phyloP scores from a whole-genome alignment of 2,797 vertebrate species.

The Thamnophis elegans region DNA sequence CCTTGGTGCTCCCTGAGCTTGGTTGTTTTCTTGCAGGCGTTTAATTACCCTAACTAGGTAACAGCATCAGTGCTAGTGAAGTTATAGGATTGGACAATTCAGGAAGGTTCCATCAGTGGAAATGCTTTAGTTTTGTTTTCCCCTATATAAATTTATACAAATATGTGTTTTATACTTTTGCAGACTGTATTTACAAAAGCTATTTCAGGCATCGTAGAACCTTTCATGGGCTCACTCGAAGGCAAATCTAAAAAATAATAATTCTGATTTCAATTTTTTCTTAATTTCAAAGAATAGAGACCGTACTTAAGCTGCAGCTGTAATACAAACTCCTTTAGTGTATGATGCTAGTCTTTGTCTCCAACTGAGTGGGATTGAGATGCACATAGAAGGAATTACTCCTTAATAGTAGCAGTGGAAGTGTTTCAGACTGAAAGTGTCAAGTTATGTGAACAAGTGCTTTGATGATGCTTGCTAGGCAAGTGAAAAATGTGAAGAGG shows the following conservation, averaged over 20 bases:
- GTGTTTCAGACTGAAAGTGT: constrained; percentile 47
- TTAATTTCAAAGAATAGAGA: background rate
- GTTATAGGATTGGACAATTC: background rate
- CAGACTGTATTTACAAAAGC: background rate
- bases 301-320: background rate
- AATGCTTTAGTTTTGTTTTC: background rate
- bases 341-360: constrained; percentile 49
- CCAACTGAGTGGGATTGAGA: constrained; percentile 55
- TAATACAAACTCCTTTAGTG: too few relatives aligned
- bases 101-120: background rate
- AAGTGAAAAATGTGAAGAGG: constrained; percentile 24
- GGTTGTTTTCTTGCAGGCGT: background rate
- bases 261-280: background rate
- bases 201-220: background rate
- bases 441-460: constrained; percentile 54
- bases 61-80: background rate
- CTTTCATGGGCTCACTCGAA: background rate
- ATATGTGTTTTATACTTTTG: background rate
- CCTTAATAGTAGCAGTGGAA: background rate
- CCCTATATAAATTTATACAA: background rate
- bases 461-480: constrained; percentile 35
- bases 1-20: background rate
- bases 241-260: background rate
- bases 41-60: background rate
- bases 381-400: constrained; percentile 38